Evolutionary conservation across 2,797 vertebrate genomes (phyloP).

Genomic region (Enteromius afrohamiltoni): DNA sequence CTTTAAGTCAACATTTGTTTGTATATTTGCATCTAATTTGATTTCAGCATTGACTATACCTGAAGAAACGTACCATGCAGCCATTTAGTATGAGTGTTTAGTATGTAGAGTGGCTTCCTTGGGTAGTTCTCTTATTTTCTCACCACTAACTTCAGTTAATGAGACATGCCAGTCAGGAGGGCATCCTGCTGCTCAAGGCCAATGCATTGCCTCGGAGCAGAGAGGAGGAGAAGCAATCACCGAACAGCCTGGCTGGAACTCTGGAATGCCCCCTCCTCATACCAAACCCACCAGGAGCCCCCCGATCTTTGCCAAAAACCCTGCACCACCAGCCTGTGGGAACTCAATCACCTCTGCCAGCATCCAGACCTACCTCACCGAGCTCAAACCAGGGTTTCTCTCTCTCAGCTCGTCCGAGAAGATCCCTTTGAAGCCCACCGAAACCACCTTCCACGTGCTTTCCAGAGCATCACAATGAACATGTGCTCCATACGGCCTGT

Average conservation of each 20-base stretch:
- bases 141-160: conserved; percentile 66
- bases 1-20: conserved; percentile 14
- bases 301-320: conserved; percentile 55
- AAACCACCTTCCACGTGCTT: conserved; percentile 13
- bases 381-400: conserved; percentile 8
- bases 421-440: background rate
- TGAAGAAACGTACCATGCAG: background rate
- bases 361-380: conserved; percentile 40
- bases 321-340: conserved; percentile 54
- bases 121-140: conserved; percentile 60
- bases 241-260: conserved; percentile 79
- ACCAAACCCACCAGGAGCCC: conserved; percentile 65
- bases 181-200: conserved; percentile 73
- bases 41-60: conserved; percentile 15
- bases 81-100: background rate
- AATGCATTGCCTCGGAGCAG: conserved; percentile 69
- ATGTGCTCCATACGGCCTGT: conserved; percentile 16
- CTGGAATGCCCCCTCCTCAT: conserved; percentile 74
- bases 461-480: conserved; percentile 32
- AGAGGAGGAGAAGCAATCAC: conserved; percentile 73
- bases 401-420: background rate
- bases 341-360: conserved; percentile 54
- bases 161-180: conserved; percentile 76
- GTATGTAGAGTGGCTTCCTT: conserved; percentile 15
- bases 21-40: conserved; percentile 66